Evolutionary conservation across 2,797 vertebrate genomes (phyloP), one percentile per base, ranked within the genome.

Genomic region (Chaenodraco wilsoni): DNA sequence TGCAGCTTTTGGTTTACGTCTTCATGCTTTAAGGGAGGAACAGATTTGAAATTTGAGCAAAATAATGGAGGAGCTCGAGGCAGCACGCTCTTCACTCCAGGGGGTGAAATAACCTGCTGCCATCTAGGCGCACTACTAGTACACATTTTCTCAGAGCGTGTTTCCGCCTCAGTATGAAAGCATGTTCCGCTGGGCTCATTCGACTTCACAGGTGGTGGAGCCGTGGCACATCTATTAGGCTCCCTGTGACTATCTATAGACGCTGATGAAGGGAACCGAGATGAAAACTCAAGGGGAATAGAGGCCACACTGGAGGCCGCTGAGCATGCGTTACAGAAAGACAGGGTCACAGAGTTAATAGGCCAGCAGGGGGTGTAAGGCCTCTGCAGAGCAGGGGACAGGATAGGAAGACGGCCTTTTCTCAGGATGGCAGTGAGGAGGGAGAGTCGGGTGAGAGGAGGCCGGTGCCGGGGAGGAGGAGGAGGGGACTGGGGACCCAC

Each of bases 341-440:
- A 92, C 66, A 94, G 74, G 79, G 91, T 94, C 72, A 92, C 80
- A 0, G 88, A 87, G 76, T 87, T 94, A 43, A 95, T 76, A 15
- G 94, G 94, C 94, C 94, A 95, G 84, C 94, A 94, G 70, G 94
- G 94, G 64, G 94, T 92, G 88, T 95, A 95, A 5, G 93, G 94
- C 85, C 94, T 93, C 79, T 91, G 88, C 50, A 78, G 84, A 3
- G 78, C 51, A 9, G 94, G 16, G 15, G 95, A 93, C 58, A 95
- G 86, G 52, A 94, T 84, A 0, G 95, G 94, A 3, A 95, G 92
- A 8, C 95, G 93, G 57, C 95, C 96, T 79, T 97, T 98, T 79
- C 96, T 96, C 43, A 99, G 93, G 82, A 99, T 96, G 70, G 98
- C 97, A 1, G 98, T 99, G 76, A 99, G 94, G 27, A 98, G 92